Percentiles rank a stretch among this genome's conserved stretches.
Evolutionary conservation across 2,888 invertebrate species (phyloP).

Genomic region (Synanthedon myopaeformis): DNA sequence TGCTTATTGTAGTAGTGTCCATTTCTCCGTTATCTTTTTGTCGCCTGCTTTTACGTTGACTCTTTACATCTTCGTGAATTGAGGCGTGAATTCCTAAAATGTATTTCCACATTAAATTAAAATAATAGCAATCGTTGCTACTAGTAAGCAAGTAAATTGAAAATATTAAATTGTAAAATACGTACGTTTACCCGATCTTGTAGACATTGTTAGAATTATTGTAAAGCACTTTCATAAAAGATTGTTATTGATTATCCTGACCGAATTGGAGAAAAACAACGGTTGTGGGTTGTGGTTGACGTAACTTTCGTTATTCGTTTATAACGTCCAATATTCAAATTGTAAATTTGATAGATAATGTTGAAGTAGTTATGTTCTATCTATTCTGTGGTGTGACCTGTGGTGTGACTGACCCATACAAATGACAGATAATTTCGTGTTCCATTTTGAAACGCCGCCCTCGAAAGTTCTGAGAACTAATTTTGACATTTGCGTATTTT

Average conservation of each 20-base stretch:
- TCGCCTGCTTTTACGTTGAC: conserved; percentile 36
- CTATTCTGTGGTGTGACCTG: too few relatives aligned
- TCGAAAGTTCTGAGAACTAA: too few relatives aligned
- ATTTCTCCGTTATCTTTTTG: conserved; percentile 27
- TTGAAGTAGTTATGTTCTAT: too few relatives aligned
- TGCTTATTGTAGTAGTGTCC: conserved; percentile 11
- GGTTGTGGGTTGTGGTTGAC: too few relatives aligned
- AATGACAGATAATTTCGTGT: too few relatives aligned
- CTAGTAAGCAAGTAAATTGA: neutral
- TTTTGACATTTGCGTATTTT: too few relatives aligned
- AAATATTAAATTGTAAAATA: conserved; percentile 6
- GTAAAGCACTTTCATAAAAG: neutral
- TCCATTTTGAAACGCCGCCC: too few relatives aligned
- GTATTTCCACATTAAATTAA: neutral
- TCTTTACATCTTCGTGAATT: conserved; percentile 22
- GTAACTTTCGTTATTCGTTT: neutral
- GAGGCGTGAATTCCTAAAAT: conserved; percentile 44
- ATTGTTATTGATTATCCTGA: too few relatives aligned
- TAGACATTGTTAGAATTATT: conserved; percentile 35
- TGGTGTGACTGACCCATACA: too few relatives aligned
- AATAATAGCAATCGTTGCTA: neutral
- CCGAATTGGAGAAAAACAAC: neutral
- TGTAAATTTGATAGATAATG: too few relatives aligned
- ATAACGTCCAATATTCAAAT: neutral
- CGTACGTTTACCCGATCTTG: conserved; percentile 59